Base-by-base conservation (phyloP, 2,888 invertebrate species). In the Syrista parreyssii region DNA sequence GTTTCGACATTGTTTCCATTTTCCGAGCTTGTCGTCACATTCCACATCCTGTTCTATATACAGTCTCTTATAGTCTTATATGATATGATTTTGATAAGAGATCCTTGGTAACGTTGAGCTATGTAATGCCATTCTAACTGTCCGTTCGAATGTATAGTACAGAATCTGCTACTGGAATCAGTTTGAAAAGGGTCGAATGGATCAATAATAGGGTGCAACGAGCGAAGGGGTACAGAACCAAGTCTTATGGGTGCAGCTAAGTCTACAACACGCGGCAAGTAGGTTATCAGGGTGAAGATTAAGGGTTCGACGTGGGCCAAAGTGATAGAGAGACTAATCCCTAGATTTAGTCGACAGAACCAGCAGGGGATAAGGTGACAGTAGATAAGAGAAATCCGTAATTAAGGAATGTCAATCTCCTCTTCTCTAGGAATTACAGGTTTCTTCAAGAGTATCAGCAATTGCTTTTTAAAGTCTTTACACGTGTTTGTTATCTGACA, bases 311-410 rank as follows among this genome's bases (percentile, higher is more conserved):
- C 86, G 87, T 87, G 88, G 89, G 87, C 87, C 85, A 84, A 82
- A 86, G 86, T 87, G 91, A 91, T 90, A 90, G 88, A 89, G 88
- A 86, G 86, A 88, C 88, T 91, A 90, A 91, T 90, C 91, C 89
- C 68, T 80, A 81, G 87, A 84, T 86, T 89, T 87, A 83, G 76
- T 77, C 77, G 74, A 68, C 79, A 75, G 80, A 81, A 82, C 78
- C 78, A 82, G 79, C 77, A 80, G 77, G 84, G 85, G 84, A 82
- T 85, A 87, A 88, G 88, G 90, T 89, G 91, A 91, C 91, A 90
- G 90, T 87, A 89, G 91, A 91, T 91, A 91, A 89, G 88, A 87
- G 86, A 87, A 85, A 89, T 82, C 86, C 82, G 84, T 87, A 89
- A 90, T 91, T 90, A 90, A 90, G 88, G 86, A 86, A 87, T 87